Evolutionary conservation across 2,113 vertebrate genomes (phyloP).

Genomic region (Chloebia gouldiae): DNA sequence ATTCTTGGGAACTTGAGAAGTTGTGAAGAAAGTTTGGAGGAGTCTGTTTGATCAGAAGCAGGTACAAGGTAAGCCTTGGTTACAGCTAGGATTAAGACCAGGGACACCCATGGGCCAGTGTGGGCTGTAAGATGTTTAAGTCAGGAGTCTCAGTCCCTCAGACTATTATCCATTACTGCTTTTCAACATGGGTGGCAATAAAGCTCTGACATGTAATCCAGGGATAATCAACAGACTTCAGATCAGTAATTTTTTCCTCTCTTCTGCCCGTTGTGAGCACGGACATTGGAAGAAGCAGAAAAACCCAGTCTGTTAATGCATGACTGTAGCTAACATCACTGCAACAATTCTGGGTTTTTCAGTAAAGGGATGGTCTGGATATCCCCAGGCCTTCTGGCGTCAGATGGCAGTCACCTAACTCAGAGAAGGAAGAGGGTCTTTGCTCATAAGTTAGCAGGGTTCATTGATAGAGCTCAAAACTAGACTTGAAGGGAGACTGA

Average conservation of each 20-base stretch:
- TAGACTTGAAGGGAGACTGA: neutral
- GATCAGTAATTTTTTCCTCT: neutral
- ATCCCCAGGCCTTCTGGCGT: neutral
- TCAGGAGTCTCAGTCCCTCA: neutral
- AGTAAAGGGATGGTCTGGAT: neutral
- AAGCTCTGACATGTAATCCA: neutral
- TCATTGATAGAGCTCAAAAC: neutral
- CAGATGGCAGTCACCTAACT: neutral
- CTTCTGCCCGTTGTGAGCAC: neutral
- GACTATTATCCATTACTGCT: neutral
- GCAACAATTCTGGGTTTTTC: rapidly evolving
- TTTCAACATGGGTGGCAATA: neutral
- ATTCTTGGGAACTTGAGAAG: neutral
- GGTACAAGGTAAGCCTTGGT: neutral
- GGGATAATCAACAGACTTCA: neutral
- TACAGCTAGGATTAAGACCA: neutral
- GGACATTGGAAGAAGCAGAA: neutral
- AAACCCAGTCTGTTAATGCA: neutral
- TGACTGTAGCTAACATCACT: rapidly evolving
- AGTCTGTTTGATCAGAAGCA: neutral
- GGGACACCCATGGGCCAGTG: neutral
- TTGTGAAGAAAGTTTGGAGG: neutral
- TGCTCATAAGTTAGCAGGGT: neutral
- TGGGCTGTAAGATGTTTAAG: neutral
- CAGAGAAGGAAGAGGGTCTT: neutral